Evolutionary conservation across 2,797 vertebrate species (phyloP), one percentile per base, ranked within the genome.

Genomic region (Spea hammondii): DNA sequence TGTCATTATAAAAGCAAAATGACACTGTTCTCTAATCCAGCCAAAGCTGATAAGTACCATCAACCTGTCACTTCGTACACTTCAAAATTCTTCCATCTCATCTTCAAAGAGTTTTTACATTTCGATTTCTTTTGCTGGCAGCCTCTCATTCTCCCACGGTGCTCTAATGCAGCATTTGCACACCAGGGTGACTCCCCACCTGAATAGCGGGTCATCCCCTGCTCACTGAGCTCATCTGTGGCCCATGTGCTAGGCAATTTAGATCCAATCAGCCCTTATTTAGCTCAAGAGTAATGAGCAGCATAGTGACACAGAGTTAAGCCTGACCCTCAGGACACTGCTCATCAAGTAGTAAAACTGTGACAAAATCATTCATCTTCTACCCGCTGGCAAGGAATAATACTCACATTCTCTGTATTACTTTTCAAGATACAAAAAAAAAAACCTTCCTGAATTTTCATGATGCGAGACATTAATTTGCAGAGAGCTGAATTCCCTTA

Each of bases 231-330:
- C 91, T 94, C 92, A 93, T 93, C 92, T 93, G 92, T 84, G 87
- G 92, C 92, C 91, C 92, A 88, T 93, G 92, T 92, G 92, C 92
- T 88, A 93, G 90, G 93, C 93, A 94, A 94, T 93, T 94, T 93
- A 93, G 93, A 93, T 93, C 92, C 92, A 94, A 93, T 94, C 93
- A 94, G 91, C 91, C 91, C 92, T 93, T 93, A 94, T 93, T 94
- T 94, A 94, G 93, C 92, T 93, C 92, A 94, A 93, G 93, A 94
- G 93, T 93, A 94, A 94, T 94, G 93, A 94, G 93, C 91, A 92
- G 92, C 92, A 93, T 91, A 92, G 92, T 92, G 92, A 93, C 93
- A 94, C 93, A 93, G 93, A 93, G 91, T 93, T 93, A 93, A 94
- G 93, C 91, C 93, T 94, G 93, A 94, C 93, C 93, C 91, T 91